Percentiles rank a stretch among this genome's conserved stretches.
These are phyloP conservation scores for Apocheima hispidaria DNA, from an alignment of 2,888 invertebrate species.

Conservation along the genomic window DNA sequence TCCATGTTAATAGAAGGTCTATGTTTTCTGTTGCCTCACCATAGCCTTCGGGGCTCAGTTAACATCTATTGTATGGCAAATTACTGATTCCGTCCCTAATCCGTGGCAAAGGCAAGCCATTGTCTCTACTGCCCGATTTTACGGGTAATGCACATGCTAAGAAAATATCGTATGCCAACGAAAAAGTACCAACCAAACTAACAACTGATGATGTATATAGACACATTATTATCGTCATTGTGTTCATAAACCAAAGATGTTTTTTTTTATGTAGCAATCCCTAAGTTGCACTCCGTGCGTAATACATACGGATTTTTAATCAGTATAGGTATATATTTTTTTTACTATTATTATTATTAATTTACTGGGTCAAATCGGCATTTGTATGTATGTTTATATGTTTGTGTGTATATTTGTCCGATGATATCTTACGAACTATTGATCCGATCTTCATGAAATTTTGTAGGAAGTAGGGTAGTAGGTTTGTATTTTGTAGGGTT, in stretches of 20 bases:
- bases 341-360: too few relatives aligned
- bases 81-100: slow-evolving; percentile 79
- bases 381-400: not conserved
- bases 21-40: slow-evolving; percentile 64
- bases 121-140: slow-evolving; percentile 78
- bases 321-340: too few relatives aligned
- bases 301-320: too few relatives aligned
- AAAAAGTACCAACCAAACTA: slow-evolving; percentile 25
- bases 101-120: slow-evolving; percentile 66
- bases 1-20: slow-evolving; percentile 53
- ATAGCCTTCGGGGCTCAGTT: slow-evolving; percentile 78
- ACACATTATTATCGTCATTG: not conserved
- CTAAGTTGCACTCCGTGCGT: too few relatives aligned
- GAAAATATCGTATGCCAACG: slow-evolving; percentile 46
- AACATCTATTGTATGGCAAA: slow-evolving; percentile 79
- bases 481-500: too few relatives aligned
- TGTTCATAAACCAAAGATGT: not conserved
- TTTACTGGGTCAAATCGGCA: too few relatives aligned
- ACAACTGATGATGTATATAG: slow-evolving; percentile 1
- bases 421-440: too few relatives aligned
- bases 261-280: too few relatives aligned
- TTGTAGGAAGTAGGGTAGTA: too few relatives aligned
- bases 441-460: too few relatives aligned
- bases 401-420: not conserved
- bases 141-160: slow-evolving; percentile 67